phyloP scores from a whole-genome alignment of 35 echinoderm and acorn worm species.

The Acanthaster planci region DNA sequence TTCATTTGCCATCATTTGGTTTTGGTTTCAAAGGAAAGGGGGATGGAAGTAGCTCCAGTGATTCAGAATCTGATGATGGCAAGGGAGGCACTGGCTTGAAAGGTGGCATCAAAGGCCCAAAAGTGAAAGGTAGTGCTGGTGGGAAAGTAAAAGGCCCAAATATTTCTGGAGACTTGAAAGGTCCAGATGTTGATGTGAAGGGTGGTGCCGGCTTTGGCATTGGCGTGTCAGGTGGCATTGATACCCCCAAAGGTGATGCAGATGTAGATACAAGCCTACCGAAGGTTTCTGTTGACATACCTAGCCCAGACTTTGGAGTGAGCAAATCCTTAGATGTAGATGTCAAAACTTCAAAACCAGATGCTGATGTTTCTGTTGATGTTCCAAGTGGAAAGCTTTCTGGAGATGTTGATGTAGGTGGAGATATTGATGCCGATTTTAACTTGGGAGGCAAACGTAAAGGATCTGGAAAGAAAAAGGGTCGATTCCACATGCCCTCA shows the following conservation, averaged over 20 bases:
- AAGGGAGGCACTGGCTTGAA: slow-evolving; percentile 18
- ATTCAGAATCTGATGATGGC: slow-evolving; percentile 42
- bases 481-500: slow-evolving; percentile 23
- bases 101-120: slow-evolving; percentile 40
- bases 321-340: slow-evolving; percentile 22
- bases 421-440: slow-evolving; percentile 63
- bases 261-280: slow-evolving; percentile 53
- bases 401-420: slow-evolving; percentile 34
- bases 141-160: slow-evolving; percentile 52
- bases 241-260: slow-evolving; percentile 10
- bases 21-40: slow-evolving; percentile 16
- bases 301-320: slow-evolving; percentile 38
- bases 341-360: slow-evolving; percentile 51
- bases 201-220: slow-evolving; percentile 41
- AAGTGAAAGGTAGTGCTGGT: slow-evolving; percentile 45
- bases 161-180: slow-evolving; percentile 20
- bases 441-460: slow-evolving; percentile 52
- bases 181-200: slow-evolving; percentile 62
- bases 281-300: slow-evolving; percentile 22
- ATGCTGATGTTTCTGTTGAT: slow-evolving; percentile 52
- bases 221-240: slow-evolving; percentile 33
- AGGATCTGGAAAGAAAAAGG: slow-evolving; percentile 42
- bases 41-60: slow-evolving; percentile 17
- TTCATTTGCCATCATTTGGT: slow-evolving; percentile 53
- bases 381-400: slow-evolving; percentile 50